A percentile compares a stretch with the other conserved stretches of the same genome.
Evolutionary conservation across 2,888 invertebrate genomes (phyloP).

Genomic region (Apodemia mormo): DNA sequence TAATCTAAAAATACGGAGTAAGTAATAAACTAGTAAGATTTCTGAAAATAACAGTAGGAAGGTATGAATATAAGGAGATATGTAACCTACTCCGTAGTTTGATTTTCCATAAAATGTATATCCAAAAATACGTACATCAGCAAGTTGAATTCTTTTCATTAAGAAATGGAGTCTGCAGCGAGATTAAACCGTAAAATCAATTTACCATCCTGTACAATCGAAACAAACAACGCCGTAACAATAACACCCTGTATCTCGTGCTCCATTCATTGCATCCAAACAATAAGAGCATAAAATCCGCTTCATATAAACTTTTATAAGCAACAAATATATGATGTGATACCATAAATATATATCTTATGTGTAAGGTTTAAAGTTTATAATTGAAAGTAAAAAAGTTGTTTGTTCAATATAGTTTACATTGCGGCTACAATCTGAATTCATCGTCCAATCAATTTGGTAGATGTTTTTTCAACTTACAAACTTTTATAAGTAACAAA

Average conservation of each 20-base stretch:
- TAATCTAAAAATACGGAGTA: too few species aligned
- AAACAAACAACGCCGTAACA: conserved; percentile 27
- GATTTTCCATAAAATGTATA: background rate
- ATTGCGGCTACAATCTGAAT: background rate
- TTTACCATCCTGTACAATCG: conserved; percentile 28
- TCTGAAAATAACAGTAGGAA: too few species aligned
- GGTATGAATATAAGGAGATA: too few species aligned
- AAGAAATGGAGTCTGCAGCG: conserved; percentile 2
- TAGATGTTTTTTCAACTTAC: background rate
- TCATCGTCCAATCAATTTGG: conserved; percentile 5
- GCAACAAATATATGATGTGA: conserved; percentile 36
- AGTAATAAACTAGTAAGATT: too few species aligned
- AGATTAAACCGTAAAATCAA: conserved; percentile 31
- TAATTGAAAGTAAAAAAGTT: background rate
- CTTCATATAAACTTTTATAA: conserved; percentile 46
- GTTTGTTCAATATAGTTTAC: background rate
- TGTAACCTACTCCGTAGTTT: background rate
- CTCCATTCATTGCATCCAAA: conserved; percentile 42
- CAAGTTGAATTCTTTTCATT: conserved; percentile 6
- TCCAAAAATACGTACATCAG: background rate
- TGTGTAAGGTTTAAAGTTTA: conserved; percentile 11
- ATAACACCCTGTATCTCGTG: conserved; percentile 27
- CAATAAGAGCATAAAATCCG: conserved; percentile 40
- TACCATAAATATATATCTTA: conserved; percentile 20
- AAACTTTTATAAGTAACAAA: too few species aligned